Evolutionary conservation across 2,888 invertebrate species (phyloP).

Genomic region (Syrista parreyssii): DNA sequence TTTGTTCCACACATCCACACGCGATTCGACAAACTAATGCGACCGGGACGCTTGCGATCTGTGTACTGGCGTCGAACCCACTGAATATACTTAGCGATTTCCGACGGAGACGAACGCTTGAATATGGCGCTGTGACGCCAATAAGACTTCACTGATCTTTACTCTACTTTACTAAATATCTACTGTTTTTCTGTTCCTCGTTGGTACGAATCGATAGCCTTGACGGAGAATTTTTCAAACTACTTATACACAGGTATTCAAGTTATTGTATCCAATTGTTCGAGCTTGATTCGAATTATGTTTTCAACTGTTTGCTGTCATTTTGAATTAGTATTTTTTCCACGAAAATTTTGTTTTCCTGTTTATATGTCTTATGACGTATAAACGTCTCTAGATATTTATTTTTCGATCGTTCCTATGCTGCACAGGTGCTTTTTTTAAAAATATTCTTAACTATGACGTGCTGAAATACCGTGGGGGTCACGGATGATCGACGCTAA

Average conservation of each 20-base stretch:
- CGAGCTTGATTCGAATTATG: neutral
- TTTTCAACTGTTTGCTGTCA: neutral
- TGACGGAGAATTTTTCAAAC: neutral
- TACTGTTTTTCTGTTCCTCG: neutral
- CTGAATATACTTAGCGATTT: constrained; percentile 2
- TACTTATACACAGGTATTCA: neutral
- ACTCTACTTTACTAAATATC: neutral
- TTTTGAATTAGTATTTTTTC: neutral
- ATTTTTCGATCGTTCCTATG: neutral
- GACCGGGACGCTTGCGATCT: neutral
- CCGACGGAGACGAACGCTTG: neutral
- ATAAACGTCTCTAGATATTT: neutral
- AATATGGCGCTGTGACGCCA: neutral
- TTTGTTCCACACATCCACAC: neutral
- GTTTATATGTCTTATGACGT: neutral
- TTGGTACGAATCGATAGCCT: neutral
- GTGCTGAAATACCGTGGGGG: too few species aligned
- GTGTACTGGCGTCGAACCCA: neutral
- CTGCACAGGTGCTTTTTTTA: neutral
- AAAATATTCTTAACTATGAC: neutral
- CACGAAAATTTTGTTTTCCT: neutral
- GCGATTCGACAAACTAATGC: neutral
- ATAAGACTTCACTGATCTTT: neutral
- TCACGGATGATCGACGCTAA: too few species aligned
- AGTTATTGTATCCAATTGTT: neutral